phyloP scores from a whole-genome alignment of 1,140 invertebrate species.

The Magallana angulata region DNA sequence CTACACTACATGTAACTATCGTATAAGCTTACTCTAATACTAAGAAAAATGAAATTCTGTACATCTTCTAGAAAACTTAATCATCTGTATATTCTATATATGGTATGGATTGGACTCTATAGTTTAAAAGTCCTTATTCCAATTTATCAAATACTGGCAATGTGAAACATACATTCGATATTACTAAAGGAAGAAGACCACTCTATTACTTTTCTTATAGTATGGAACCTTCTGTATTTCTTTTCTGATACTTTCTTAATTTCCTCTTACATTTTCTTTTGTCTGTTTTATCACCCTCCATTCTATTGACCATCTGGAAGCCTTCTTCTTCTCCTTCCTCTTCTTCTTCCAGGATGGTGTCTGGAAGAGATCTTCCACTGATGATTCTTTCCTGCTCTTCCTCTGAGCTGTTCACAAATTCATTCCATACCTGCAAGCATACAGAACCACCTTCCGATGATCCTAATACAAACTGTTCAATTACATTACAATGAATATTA shows the following conservation, averaged over 20 bases:
- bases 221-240: not conserved
- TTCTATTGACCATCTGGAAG: conserved; percentile 12
- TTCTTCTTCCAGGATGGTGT: conserved; percentile 3
- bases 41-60: no score
- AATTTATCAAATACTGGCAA: no score
- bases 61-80: no score
- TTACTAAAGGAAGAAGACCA: not conserved
- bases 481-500: no score
- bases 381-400: conserved; percentile 51
- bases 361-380: conserved; percentile 10
- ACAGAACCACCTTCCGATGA: not conserved
- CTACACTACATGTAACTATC: no score
- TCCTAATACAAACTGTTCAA: not conserved
- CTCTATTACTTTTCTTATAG: no score
- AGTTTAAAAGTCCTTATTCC: no score
- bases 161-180: not conserved
- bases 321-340: conserved; percentile 24
- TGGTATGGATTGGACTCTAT: no score
- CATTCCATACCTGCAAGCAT: conserved; percentile 49
- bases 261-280: conserved; percentile 45
- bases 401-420: conserved; percentile 56
- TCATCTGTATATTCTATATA: no score
- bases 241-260: not conserved
- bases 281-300: conserved; percentile 43
- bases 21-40: no score